Evolutionary conservation across 2,113 vertebrate species (phyloP), one percentile per base, ranked within the genome.

Genomic region (Amphiprion percula): DNA sequence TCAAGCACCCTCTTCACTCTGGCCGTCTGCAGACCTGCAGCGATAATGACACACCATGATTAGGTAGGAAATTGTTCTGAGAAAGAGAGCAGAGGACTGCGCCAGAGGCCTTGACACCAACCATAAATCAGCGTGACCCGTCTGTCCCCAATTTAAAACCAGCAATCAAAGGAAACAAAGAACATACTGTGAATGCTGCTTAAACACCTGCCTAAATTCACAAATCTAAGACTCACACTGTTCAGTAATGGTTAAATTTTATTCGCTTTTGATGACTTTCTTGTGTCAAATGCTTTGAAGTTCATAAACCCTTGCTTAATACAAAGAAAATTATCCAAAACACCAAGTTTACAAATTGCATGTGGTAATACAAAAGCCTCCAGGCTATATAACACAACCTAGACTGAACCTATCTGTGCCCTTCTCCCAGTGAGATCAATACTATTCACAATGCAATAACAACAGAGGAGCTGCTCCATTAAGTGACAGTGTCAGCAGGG

Each of bases 391-490:
- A 37, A 56, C 44, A 63, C 23, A 12, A 65, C 55, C 33, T 41
- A 28, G 19, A 39, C 64, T 41, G 5, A 47, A 47, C 49, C 21
- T 37, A 16, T 66, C 49, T 67, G 39, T 12, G 7, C 14, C 16
- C 37, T 0, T 72, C 54, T 60, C 37, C 50, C 49, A n/a, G 55
- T 39, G n/a, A 77, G 56, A 76, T 77, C 84, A 26, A 88, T 89
- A 91, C 41, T 30, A 66, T 65, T 79, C 72, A 72, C 54, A 60
- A 72, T 68, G 78, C 74, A 84, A 76, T 76, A 82, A 90, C 78
- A 88, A 77, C 65, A 80, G 69, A 65, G 66, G 79, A 82, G 82
- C 68, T 53, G 84, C 74, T 82, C 85, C 83, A 89, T 82, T 86
- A 89, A 82, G 65, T 47, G 77, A 53, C 73, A 28, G 71, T 61